Base-by-base conservation (phyloP, 1,140 invertebrate genomes). In the Bombus superbus region DNA sequence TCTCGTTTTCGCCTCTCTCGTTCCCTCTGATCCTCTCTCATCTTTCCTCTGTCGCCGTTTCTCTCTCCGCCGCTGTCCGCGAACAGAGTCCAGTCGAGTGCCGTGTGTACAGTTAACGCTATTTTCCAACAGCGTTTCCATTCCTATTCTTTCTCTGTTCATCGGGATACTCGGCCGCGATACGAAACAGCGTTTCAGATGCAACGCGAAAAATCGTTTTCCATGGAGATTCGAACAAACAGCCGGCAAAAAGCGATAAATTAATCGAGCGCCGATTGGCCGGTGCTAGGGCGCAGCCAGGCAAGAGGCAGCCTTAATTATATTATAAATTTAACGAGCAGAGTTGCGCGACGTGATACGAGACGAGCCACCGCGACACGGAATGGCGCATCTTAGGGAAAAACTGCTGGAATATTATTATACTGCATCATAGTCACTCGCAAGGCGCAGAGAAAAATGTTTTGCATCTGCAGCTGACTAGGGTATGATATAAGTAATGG, bases 401-500 rank as follows among this genome's bases (percentile, higher is more conserved):
- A 87, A 87, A 87, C 68, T 69, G 68, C n/a, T 32, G 82, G 89
- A 90, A 90, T 90, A 90, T 90, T 90, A 90, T 90, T 90, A 90
- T 88, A 90, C 89, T 90, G 89, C 86, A 88, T 90, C 89, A 90
- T 83, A 90, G 89, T 90, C 89, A 90, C 59, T 74, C 25, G 89
- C 89, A 90, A 90, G 89, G 62, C 77, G 73, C 69, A 44, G 80
- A 90, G 89, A 90, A 90, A 90, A 90, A 90, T 90, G 83, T 90
- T 90, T 90, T 90, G 89, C 89, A 90, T 90, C 89, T 90, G 89
- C 89, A 71, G 86, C 76, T 90, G 89, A 90, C 89, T 90, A 86
- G 83, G 83, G 86, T 81, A 81, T 78, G 83, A 85, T 84, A 86
- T 90, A 90, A 90, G 89, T 90, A 88, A 90, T 90, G 89, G 89